Evolutionary conservation across 2,113 vertebrate species (phyloP).

Genomic region (Hippopotamus amphibius): DNA sequence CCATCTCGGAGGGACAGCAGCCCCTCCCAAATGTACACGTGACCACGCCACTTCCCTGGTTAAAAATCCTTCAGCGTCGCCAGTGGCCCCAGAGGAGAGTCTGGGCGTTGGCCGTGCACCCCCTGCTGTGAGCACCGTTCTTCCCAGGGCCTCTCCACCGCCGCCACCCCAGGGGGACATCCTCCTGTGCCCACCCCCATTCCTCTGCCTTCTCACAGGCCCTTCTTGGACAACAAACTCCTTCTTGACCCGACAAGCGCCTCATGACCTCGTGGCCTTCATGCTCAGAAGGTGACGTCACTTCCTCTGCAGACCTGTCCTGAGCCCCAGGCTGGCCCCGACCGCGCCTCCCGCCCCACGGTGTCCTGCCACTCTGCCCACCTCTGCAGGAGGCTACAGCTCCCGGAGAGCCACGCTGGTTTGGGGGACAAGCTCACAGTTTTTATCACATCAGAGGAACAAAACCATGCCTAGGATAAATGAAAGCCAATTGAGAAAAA

Average conservation of each 20-base stretch:
- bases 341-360: fast-evolving
- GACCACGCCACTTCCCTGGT: neutral
- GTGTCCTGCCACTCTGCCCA: neutral
- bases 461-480: neutral
- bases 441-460: neutral
- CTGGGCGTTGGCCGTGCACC: neutral
- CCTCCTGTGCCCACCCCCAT: too few relatives aligned
- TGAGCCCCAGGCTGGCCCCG: neutral
- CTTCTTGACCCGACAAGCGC: neutral
- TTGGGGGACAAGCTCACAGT: neutral
- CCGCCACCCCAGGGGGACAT: neutral
- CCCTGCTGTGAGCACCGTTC: neutral
- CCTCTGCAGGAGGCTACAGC: neutral
- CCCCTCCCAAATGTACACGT: neutral
- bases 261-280: neutral
- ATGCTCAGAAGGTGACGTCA: neutral
- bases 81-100: neutral
- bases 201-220: neutral
- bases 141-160: neutral
- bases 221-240: neutral
- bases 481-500: neutral
- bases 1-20: neutral
- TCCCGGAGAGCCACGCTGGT: neutral
- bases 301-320: neutral
- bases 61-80: neutral